Evolutionary conservation across 2,797 vertebrate species (phyloP).

Genomic region (Pseudochromis fuscus): DNA sequence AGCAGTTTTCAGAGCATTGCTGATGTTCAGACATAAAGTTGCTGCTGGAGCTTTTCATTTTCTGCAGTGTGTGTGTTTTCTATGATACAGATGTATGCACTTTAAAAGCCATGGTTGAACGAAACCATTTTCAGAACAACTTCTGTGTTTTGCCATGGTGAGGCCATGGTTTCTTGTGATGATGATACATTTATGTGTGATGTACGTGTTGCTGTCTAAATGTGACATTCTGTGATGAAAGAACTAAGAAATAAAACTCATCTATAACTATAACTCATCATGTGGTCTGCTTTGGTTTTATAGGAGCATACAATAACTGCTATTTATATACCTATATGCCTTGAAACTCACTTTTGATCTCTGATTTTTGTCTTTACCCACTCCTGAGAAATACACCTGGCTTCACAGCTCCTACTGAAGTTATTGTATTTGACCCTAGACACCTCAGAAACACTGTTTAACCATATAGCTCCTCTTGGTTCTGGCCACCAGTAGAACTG

Average conservation of each 20-base stretch:
- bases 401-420: no score
- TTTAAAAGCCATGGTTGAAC: constrained; percentile 51
- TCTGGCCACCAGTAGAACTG: no score
- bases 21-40: constrained; percentile 1
- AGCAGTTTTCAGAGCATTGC: not conserved
- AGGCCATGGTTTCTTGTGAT: constrained; percentile 33
- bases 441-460: no score
- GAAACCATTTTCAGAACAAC: constrained; percentile 23
- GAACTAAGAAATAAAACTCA: constrained; percentile 49
- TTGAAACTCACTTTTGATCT: no score
- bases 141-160: constrained; percentile 22
- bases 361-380: no score
- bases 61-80: constrained; percentile 41
- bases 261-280: constrained; percentile 22
- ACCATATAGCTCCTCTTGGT: no score
- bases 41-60: constrained; percentile 29
- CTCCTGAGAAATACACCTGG: no score
- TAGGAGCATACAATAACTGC: no score
- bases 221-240: constrained; percentile 63
- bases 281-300: not conserved
- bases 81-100: constrained; percentile 44
- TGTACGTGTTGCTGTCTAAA: constrained; percentile 57
- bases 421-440: no score
- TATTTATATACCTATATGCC: no score
- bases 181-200: constrained; percentile 40